Evolutionary conservation across 1,140 invertebrate genomes (phyloP), one percentile per base, ranked within the genome.

Genomic region (Drosophila repleta): DNA sequence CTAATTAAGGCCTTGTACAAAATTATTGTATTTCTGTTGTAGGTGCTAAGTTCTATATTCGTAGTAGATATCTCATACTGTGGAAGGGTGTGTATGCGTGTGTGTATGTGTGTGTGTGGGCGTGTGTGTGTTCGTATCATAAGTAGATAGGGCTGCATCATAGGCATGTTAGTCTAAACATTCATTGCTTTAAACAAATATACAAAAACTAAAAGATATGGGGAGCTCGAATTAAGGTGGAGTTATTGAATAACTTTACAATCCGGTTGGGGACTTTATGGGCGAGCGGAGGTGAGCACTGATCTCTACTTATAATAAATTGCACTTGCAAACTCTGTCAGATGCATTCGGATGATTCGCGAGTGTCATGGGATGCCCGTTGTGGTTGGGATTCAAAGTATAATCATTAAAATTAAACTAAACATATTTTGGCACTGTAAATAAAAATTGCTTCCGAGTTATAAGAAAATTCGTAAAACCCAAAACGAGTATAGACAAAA

Each of bases 371-470:
- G 52, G 51, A 29, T 48, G 58, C 21, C 29, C n/a, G 21, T 39
- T 55, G 29, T 67, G 43, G 21, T 29, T 74, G 58, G 51, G 46
- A 58, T 43, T 65, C 17, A 85, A 74, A 74, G 61, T 63, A 80
- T 76, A 74, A 60, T 52, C 32, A 82, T 88, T 87, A 87, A 66
- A 87, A 87, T 89, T 83, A 83, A 87, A 88, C 84, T 88, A 83
- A 88, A 88, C 79, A 64, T 88, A 88, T 88, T 88, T 88, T 88
- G 83, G 83, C 83, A 88, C 83, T 88, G 83, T 89, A 88, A 88
- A 88, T 77, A 79, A 87, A 88, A 76, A 63, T 63, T 82, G 76
- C 79, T 74, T 76, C 39, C 75, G 68, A 78, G 53, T 18, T 39
- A 43, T 29, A 58, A 26, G 13, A 29, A 87, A 76, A 66, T 78